Evolutionary conservation across 2,797 vertebrate genomes (phyloP).

Genomic region (Manis crassicaudata): DNA sequence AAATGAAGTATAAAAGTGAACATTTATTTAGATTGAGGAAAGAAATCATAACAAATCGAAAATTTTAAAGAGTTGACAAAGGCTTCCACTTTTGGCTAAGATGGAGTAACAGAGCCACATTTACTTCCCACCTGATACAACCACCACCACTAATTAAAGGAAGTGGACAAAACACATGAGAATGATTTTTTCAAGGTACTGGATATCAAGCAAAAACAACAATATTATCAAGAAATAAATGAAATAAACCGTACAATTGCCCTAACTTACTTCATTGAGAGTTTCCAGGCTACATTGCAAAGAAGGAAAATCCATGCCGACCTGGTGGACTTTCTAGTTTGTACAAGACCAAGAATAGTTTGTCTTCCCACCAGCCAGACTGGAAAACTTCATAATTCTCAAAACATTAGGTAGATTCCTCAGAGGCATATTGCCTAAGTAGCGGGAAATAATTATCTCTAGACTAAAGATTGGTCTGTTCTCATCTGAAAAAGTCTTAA

Average conservation of each 20-base stretch:
- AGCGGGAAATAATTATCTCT: not conserved
- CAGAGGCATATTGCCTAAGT: not conserved
- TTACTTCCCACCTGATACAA: not conserved
- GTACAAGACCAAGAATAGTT: not conserved
- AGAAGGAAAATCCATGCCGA: not conserved
- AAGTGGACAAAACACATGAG: not conserved
- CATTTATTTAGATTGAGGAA: not conserved
- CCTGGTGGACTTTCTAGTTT: not conserved
- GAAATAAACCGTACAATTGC: not conserved
- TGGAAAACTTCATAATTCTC: not conserved
- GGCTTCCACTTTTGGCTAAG: not conserved
- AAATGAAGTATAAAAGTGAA: conserved; percentile 12
- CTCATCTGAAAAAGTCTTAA: not conserved
- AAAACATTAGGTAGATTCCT: not conserved
- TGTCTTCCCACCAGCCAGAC: not conserved
- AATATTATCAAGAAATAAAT: not conserved
- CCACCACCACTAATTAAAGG: not conserved
- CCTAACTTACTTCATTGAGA: not conserved
- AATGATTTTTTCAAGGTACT: not conserved
- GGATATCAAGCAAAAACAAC: not conserved
- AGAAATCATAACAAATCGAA: not conserved
- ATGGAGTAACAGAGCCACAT: not conserved
- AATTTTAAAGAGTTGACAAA: not conserved
- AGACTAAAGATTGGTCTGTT: not conserved
- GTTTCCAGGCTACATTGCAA: not conserved